Percentiles rank a stretch among this genome's conserved stretches.
phyloP scores from a whole-genome alignment of 2,797 vertebrate genomes.

The Micromesistius poutassou region DNA sequence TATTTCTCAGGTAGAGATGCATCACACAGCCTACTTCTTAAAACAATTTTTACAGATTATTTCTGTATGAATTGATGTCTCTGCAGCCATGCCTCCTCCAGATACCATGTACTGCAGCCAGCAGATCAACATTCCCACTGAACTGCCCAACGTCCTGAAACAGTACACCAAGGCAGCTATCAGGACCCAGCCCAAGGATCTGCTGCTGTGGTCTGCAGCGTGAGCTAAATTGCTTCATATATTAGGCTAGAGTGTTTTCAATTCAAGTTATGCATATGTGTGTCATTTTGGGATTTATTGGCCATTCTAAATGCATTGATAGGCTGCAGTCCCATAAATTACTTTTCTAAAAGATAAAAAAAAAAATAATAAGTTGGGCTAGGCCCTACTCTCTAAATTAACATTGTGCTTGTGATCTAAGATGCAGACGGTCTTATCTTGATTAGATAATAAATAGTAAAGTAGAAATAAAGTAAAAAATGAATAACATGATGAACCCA shows the following conservation, averaged over 20 bases:
- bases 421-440: background rate
- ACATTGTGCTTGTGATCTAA: background rate
- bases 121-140: constrained; percentile 89
- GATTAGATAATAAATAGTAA: background rate
- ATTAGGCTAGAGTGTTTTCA: background rate
- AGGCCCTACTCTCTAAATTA: background rate
- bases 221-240: constrained; percentile 64
- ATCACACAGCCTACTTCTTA: too few relatives aligned
- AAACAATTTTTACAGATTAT: background rate
- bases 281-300: background rate
- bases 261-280: background rate
- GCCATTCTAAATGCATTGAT: background rate
- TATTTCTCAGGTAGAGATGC: too few relatives aligned
- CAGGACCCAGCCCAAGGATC: constrained; percentile 86
- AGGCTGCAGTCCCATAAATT: background rate
- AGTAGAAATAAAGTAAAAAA: background rate
- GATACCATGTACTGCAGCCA: constrained; percentile 89
- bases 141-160: constrained; percentile 89
- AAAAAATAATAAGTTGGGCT: background rate
- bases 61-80: background rate
- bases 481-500: background rate
- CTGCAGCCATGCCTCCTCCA: constrained; percentile 81
- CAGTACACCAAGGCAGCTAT: constrained; percentile 94
- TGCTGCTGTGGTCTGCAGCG: constrained; percentile 88
- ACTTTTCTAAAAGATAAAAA: background rate